Conservation (phyloP, 2,797 vertebrate genomes). For the Falco concolor region DNA sequence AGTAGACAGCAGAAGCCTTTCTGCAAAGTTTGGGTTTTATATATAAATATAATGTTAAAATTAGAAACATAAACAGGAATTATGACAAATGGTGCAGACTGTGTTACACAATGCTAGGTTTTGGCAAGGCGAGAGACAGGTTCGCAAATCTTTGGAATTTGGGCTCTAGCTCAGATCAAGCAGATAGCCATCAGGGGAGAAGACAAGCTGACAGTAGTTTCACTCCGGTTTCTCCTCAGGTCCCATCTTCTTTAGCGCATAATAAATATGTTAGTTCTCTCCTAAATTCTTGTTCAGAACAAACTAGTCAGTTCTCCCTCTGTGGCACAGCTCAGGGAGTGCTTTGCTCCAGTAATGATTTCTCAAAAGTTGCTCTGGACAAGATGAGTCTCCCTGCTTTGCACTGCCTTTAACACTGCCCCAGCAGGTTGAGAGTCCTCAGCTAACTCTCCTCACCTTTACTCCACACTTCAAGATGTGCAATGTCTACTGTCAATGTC, state of each 20-base stretch:
- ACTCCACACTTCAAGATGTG: fast-evolving
- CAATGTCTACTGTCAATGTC: not conserved
- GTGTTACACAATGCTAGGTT: not conserved
- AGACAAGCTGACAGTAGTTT: not conserved
- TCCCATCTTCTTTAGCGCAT: not conserved
- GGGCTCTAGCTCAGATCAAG: not conserved
- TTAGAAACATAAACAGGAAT: not conserved
- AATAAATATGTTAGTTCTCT: not conserved
- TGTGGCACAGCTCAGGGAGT: not conserved
- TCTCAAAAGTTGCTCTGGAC: not conserved
- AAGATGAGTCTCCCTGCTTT: not conserved
- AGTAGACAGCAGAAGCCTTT: not conserved
- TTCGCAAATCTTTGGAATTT: not conserved
- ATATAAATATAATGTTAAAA: not conserved
- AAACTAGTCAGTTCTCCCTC: not conserved
- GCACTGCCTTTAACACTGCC: not conserved
- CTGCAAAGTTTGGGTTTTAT: not conserved
- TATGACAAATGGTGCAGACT: not conserved
- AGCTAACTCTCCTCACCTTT: not conserved
- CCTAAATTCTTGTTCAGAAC: not conserved
- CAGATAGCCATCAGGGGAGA: not conserved
- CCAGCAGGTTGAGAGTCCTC: not conserved
- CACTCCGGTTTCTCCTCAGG: not conserved
- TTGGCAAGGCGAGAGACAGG: not conserved
- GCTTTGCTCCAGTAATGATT: not conserved